Conservation (phyloP, 2,888 invertebrate species). For the Meandrusa payeni region DNA sequence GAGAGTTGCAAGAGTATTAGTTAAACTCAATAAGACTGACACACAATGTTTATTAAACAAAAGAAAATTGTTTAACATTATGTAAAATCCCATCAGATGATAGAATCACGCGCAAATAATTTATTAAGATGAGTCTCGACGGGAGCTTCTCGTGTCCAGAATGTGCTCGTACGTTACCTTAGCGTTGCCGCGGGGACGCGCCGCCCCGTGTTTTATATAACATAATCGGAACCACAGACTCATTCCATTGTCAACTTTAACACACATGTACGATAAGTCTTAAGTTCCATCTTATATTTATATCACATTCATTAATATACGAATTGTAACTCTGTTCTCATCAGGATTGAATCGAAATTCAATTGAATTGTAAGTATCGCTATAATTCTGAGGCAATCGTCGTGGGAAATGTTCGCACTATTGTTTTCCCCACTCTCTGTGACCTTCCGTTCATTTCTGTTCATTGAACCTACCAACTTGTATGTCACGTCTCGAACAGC, state of each 20-base stretch:
- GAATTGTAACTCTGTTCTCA: slow-evolving; percentile 10
- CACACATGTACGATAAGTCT: not conserved
- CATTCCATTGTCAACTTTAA: slow-evolving; percentile 18
- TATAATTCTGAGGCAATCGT: slow-evolving; percentile 40
- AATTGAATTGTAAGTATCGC: slow-evolving; percentile 21
- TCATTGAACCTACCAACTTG: slow-evolving; percentile 45
- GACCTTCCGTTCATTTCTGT: slow-evolving; percentile 56
- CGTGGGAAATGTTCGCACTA: slow-evolving; percentile 56
- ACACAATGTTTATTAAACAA: too few relatives aligned
- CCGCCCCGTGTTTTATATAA: slow-evolving; percentile 31
- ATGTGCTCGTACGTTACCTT: slow-evolving; percentile 18
- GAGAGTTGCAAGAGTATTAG: too few relatives aligned
- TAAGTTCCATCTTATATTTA: not conserved
- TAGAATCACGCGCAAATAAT: too few relatives aligned
- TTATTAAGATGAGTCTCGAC: too few relatives aligned
- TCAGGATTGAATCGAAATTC: slow-evolving; percentile 31
- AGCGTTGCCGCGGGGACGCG: slow-evolving; percentile 38
- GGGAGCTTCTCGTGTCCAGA: too few relatives aligned
- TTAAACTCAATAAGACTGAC: too few relatives aligned
- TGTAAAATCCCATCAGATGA: too few relatives aligned
- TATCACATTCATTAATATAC: slow-evolving; percentile 1
- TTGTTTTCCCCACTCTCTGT: slow-evolving; percentile 57
- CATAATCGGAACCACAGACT: slow-evolving; percentile 10
- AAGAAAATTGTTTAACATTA: too few relatives aligned
- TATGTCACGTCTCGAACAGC: slow-evolving; percentile 11